Conservation (phyloP, 2,888 invertebrate species). For the Drosophila melanosoma region DNA sequence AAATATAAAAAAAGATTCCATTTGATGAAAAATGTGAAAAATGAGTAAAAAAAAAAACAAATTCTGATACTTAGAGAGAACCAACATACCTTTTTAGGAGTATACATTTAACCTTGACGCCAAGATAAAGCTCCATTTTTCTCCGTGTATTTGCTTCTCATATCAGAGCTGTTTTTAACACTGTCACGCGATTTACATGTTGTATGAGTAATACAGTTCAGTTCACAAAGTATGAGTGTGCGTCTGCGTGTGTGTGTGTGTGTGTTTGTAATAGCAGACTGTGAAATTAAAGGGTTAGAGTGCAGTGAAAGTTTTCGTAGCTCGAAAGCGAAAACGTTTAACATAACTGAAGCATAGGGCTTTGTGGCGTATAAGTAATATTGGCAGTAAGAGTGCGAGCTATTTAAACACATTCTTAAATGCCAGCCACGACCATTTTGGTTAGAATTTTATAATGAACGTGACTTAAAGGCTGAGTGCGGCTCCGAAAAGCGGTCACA, state of each 20-base stretch:
- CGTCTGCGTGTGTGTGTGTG: conserved; percentile 7
- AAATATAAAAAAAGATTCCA: neutral
- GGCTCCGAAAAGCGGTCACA: conserved; percentile 58
- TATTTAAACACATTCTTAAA: conserved; percentile 5
- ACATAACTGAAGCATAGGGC: conserved; percentile 2
- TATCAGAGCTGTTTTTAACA: conserved; percentile 2
- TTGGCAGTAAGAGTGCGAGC: neutral
- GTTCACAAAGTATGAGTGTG: conserved; percentile 6
- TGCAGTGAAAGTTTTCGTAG: conserved; percentile 29
- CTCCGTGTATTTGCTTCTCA: neutral
- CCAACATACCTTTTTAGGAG: neutral
- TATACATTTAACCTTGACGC: neutral
- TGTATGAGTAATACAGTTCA: conserved; percentile 69
- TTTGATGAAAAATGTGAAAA: no score
- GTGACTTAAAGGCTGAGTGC: conserved; percentile 9
- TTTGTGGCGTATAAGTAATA: conserved; percentile 8
- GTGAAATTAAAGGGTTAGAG: conserved; percentile 36
- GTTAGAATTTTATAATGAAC: conserved; percentile 18
- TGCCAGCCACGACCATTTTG: neutral
- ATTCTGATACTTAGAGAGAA: neutral
- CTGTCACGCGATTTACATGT: conserved; percentile 32
- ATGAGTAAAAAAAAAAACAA: no score
- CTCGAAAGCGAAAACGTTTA: conserved; percentile 8
- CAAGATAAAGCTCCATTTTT: neutral
- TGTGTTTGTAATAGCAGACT: conserved; percentile 19